Percentiles rank a stretch among this genome's conserved stretches.
These are phyloP conservation scores for Petroica traversi DNA, from an alignment of 2,113 vertebrate genomes.

Conservation along the genomic window DNA sequence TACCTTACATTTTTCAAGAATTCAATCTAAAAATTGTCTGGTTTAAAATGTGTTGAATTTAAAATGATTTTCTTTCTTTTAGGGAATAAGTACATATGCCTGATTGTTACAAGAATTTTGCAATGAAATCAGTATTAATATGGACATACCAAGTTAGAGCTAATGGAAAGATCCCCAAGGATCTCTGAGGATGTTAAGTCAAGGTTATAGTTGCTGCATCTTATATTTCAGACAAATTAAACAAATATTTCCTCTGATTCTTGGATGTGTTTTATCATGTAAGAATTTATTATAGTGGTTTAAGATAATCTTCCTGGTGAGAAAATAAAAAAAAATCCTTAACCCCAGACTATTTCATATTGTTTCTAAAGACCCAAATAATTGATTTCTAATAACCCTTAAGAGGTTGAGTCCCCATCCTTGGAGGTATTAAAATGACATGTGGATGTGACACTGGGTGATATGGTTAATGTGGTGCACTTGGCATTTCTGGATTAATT, in stretches of 20 bases:
- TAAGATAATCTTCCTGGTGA: background rate
- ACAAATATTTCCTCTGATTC: background rate
- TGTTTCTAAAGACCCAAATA: background rate
- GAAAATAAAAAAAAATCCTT: background rate
- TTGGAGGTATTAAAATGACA: rapidly evolving
- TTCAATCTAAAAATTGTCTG: background rate
- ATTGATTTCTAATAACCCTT: background rate
- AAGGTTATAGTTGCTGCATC: background rate
- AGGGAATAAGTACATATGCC: background rate
- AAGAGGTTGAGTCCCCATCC: background rate
- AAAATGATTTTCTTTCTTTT: background rate
- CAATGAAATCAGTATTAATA: background rate
- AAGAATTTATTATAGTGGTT: background rate
- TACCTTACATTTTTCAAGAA: background rate
- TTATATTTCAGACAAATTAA: background rate
- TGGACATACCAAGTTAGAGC: background rate
- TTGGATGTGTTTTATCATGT: background rate
- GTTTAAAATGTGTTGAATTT: background rate
- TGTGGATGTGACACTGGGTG: background rate
- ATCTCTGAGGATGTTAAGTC: background rate
- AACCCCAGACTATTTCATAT: rapidly evolving
- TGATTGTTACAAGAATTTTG: background rate
- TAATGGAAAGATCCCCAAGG: background rate
- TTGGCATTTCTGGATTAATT: background rate
- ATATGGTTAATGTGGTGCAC: background rate